Conservation (phyloP, 2,797 vertebrate species). For the Cetoscarus ocellatus region DNA sequence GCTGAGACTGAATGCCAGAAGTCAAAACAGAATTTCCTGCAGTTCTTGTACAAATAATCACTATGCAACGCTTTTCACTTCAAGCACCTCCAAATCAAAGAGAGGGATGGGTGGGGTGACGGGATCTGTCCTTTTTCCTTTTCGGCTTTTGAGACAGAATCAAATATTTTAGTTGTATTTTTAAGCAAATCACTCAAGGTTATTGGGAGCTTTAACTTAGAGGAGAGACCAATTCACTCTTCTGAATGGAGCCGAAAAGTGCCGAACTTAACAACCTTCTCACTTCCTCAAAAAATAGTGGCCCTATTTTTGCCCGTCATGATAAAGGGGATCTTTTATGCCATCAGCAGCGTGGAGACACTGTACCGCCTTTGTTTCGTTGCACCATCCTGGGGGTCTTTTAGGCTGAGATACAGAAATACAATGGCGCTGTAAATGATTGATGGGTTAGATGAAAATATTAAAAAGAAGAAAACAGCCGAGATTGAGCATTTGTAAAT, state of each 20-base stretch:
- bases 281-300: constrained; percentile 46
- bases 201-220: constrained; percentile 37
- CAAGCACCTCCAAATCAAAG: constrained; percentile 42
- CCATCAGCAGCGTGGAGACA: constrained; percentile 69
- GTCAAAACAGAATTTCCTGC: constrained; percentile 32
- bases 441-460: constrained; percentile 71
- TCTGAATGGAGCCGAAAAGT: constrained; percentile 33
- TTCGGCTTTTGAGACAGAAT: constrained; percentile 41
- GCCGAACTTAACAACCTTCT: constrained; percentile 63
- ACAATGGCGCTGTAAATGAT: constrained; percentile 62
- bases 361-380: constrained; percentile 69
- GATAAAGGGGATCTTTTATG: constrained; percentile 77
- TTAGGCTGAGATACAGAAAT: constrained; percentile 62
- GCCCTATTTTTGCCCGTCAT: constrained; percentile 61
- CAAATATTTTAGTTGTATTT: constrained; percentile 28
- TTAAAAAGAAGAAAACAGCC: constrained; percentile 52
- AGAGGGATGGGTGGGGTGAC: constrained; percentile 24
- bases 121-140: constrained; percentile 48
- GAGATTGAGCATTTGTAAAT: constrained; percentile 77
- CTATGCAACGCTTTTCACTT: constrained; percentile 37
- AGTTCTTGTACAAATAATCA: constrained; percentile 44
- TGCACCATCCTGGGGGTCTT: constrained; percentile 72
- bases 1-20: constrained; percentile 13
- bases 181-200: constrained; percentile 61
- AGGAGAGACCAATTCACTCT: constrained; percentile 45